Evolutionary conservation across 2,888 invertebrate species (phyloP), one percentile per base, ranked within the genome.

Genomic region (Hylaea fasciaria): DNA sequence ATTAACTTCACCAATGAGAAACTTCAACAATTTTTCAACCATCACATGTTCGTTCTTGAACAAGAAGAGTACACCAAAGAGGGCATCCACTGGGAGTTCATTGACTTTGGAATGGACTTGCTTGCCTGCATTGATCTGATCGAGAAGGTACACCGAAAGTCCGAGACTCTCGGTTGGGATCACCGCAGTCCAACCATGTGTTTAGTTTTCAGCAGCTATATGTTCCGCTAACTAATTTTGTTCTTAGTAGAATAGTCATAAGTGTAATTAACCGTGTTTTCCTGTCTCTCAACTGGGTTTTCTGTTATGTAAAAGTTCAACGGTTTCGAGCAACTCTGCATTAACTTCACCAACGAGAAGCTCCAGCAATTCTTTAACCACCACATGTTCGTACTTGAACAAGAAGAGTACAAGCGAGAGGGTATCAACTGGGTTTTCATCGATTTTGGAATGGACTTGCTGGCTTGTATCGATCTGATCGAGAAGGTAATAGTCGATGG

Each of bases 1-100:
- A 99, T 99, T 95, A 99, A 99, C 95, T 99, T 99, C 94, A 99
- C 99, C 92, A 99, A 99, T 93, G 99, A 99, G 93, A 98, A 98
- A 94, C 95, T 99, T 78, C 99, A 99, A 94, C 99, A 99, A 94
- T 99, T 99, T 95, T 99, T 99, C 96, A 99, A 99, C 94, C 99
- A 99, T 93, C 97, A 98, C 96, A 99, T 99, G 99, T 99, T 99
- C 93, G 98, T 99, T 76, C 94, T 99, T 92, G 99, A 99, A 93
- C 99, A 99, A 95, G 98, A 99, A 93, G 99, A 99, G 90, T 99
- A 99, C 94, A 98, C 97, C 86, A 95, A 94, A 85, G 99, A 99
- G 93, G 98, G 98, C 85, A 99, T 99, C 93, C 95, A 96, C 83
- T 99, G 99, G 99, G 96, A 95, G 87, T 99, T 99, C 94, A 99